Base-by-base conservation (phyloP, 2,888 invertebrate species). In the Griposia aprilina region DNA sequence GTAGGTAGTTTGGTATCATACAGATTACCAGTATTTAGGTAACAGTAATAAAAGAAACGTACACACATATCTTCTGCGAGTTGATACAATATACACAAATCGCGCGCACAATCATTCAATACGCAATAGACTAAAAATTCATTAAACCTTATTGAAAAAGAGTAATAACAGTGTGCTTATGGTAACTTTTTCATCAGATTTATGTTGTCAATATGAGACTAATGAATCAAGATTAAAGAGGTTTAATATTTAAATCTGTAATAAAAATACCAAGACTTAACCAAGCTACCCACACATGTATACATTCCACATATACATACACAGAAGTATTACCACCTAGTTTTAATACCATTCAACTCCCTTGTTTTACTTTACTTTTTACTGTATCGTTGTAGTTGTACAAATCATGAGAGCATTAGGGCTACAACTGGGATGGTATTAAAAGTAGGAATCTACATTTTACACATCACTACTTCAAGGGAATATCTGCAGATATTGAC, bases 241-340 rank as follows among this genome's bases (percentile, higher is more conserved):
- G 45, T 45, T 45, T 10, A 45, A 10, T 45, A 10, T 45, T 45
- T 45, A 48, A 13, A 48, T 50, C 50, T 1, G 10, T 60, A 30
- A 17, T 26, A 41, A 0, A 59, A 30, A 41, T 41, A 2, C 2
- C 17, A 66, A 66, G 45, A 45, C 11, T 45, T 17, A 13, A 59
- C 81, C 81, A 72, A 81, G 15, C 57, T 63, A 83, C 83, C 78
- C 83, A 83, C 45, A 83, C 65, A 73, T 36, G 60, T 50, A n/a
- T 20, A 69, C 79, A 30, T 73, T 86, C 23, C 84, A 78, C 69
- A 73, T 73, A 86, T 59, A 83, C 87, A 83, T 66, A 74, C 70
- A 86, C 62, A 71, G 15, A 62, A 45, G 4, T 13, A 11, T 75
- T 36, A 60, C 55, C 36, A 63, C 5, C 15, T 63, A 59, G 8